Percentiles rank a stretch among this genome's conserved stretches.
phyloP scores from a whole-genome alignment of 1,140 invertebrate genomes.

The Diabrotica undecimpunctata region DNA sequence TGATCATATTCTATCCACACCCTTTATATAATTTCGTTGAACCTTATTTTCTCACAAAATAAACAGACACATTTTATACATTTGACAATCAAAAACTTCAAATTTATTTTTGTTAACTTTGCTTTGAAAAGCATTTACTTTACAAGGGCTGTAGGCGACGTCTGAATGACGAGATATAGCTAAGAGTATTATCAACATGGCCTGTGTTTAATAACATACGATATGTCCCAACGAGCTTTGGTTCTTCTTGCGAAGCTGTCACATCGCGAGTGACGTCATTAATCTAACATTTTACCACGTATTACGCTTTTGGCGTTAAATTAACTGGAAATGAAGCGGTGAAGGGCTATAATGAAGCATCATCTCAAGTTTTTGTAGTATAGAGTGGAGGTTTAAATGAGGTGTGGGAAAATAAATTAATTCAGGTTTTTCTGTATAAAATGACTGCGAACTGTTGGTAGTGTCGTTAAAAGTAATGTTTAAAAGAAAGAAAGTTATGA shows the following conservation, averaged over 20 bases:
- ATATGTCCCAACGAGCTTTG: neutral
- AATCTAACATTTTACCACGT: constrained; percentile 2
- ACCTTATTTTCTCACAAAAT: too few species aligned
- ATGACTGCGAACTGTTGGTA: too few species aligned
- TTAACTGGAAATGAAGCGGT: neutral
- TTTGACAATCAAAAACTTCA: too few species aligned
- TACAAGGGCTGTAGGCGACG: constrained; percentile 3
- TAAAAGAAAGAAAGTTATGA: too few species aligned
- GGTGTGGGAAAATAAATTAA: neutral
- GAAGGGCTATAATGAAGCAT: neutral
- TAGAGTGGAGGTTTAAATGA: neutral
- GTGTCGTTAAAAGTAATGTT: too few species aligned
- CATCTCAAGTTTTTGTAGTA: constrained; percentile 2
- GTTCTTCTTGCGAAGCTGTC: neutral
- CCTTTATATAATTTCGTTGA: too few species aligned
- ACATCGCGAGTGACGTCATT: neutral
- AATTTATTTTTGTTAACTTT: too few species aligned
- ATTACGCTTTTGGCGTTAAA: constrained; percentile 2
- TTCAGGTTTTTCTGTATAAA: too few species aligned
- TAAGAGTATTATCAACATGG: neutral
- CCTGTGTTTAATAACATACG: constrained; percentile 2
- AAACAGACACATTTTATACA: too few species aligned
- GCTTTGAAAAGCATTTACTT: too few species aligned
- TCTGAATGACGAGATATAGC: constrained; percentile 1
- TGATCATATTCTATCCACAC: too few species aligned